phyloP scores from a whole-genome alignment of 2,888 invertebrate genomes.

The Augiades crinisus region DNA sequence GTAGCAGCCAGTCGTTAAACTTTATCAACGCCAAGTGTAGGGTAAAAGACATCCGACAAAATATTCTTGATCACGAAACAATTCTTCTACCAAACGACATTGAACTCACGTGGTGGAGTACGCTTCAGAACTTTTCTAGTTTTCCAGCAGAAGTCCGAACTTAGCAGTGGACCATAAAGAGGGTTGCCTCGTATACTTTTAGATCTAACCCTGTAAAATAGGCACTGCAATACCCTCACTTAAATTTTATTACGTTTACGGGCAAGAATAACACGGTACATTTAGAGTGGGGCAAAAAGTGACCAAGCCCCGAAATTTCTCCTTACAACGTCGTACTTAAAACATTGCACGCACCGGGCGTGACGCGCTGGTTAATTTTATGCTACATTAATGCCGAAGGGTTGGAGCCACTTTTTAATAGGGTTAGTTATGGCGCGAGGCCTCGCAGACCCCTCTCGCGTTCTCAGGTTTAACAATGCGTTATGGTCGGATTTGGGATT shows the following conservation, averaged over 20 bases:
- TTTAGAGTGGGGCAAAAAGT: slow-evolving; percentile 30
- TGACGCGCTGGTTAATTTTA: slow-evolving; percentile 77
- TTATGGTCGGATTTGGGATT: slow-evolving; percentile 59
- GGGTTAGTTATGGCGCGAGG: slow-evolving; percentile 74
- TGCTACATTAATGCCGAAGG: slow-evolving; percentile 77
- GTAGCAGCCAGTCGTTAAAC: no score
- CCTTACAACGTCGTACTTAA: slow-evolving; percentile 46
- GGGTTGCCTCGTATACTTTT: no score
- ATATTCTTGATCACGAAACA: no score
- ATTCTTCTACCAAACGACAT: no score
- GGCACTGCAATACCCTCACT: background rate
- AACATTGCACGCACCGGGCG: slow-evolving; percentile 61
- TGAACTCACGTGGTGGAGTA: no score
- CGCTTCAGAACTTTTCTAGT: no score
- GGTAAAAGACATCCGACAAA: no score
- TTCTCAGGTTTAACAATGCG: slow-evolving; percentile 66
- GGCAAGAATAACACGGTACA: slow-evolving; percentile 16
- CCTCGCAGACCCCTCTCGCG: slow-evolving; percentile 50
- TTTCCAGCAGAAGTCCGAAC: no score
- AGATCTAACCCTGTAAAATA: slow-evolving; percentile 1
- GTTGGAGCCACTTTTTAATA: slow-evolving; percentile 70
- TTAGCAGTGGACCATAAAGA: no score
- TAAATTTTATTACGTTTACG: slow-evolving; percentile 14
- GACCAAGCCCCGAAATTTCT: slow-evolving; percentile 34
- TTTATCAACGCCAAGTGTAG: no score